These are phyloP conservation scores for Bimastos eiseni DNA, from an alignment of 2,888 invertebrate species.

Conservation along the genomic window DNA sequence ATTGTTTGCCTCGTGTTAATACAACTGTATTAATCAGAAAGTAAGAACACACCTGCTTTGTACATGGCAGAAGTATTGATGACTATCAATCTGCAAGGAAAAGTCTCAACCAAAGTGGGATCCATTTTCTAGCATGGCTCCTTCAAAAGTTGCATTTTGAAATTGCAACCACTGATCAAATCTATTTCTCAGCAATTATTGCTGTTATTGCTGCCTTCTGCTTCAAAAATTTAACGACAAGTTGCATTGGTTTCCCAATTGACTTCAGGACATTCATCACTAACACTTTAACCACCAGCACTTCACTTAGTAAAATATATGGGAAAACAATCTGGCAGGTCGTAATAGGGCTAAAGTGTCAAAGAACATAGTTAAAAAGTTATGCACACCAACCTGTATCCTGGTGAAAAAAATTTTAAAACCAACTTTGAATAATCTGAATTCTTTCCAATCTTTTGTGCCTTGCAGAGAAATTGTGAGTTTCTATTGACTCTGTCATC, in stretches of 20 bases:
- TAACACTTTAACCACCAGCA: too few species aligned
- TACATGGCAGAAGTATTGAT: too few species aligned
- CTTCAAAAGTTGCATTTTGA: neutral
- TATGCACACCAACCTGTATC: neutral
- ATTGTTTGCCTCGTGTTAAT: neutral
- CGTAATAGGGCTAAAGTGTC: too few species aligned
- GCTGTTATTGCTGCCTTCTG: constrained; percentile 1
- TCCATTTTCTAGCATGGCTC: neutral
- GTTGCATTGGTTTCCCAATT: too few species aligned
- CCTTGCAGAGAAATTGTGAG: neutral
- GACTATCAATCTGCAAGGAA: neutral
- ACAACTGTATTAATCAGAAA: neutral
- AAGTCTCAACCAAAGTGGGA: neutral
- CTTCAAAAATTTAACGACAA: neutral
- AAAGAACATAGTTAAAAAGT: neutral
- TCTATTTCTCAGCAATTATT: neutral
- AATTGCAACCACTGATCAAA: neutral
- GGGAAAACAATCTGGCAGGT: too few species aligned
- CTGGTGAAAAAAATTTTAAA: neutral
- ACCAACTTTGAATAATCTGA: neutral
- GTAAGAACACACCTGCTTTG: neutral
- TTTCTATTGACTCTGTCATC: neutral
- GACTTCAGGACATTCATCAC: too few species aligned
- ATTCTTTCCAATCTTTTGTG: neutral
- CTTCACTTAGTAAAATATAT: too few species aligned